A percentile compares a stretch with the other conserved stretches of the same genome.
Evolutionary conservation across 2,797 vertebrate species (phyloP).

Genomic region (Pseudochromis fuscus): DNA sequence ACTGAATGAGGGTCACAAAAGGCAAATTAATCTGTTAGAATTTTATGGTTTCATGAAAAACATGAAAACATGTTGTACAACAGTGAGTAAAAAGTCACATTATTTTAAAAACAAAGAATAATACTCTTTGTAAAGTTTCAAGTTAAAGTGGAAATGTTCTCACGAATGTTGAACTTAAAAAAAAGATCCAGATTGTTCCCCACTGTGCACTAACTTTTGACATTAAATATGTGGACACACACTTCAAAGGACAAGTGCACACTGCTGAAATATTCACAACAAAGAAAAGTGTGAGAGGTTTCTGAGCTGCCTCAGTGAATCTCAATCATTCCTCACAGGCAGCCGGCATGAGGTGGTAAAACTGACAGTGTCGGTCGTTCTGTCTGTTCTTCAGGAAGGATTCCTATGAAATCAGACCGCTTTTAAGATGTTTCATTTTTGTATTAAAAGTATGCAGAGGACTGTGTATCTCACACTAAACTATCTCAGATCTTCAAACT

Average conservation of each 20-base stretch:
- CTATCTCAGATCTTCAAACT: too few species aligned
- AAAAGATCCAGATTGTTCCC: neutral
- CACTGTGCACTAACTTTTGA: slow-evolving; percentile 9
- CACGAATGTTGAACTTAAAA: neutral
- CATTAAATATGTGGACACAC: slow-evolving; percentile 31
- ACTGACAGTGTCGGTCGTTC: neutral
- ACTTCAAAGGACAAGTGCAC: slow-evolving; percentile 19
- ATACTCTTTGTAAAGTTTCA: neutral
- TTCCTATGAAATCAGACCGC: neutral
- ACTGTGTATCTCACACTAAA: too few species aligned
- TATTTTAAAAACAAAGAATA: too few species aligned
- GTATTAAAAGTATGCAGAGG: too few species aligned
- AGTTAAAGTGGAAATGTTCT: neutral
- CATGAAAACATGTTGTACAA: too few species aligned
- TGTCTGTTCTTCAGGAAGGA: neutral
- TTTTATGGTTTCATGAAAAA: too few species aligned
- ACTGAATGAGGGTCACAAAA: too few species aligned
- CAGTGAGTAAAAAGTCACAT: too few species aligned
- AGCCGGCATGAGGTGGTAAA: slow-evolving; percentile 5
- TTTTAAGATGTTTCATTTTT: neutral
- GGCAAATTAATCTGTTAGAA: too few species aligned
- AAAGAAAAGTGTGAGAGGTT: slow-evolving; percentile 33
- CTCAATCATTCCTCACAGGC: slow-evolving; percentile 45
- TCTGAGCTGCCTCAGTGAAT: slow-evolving; percentile 25
- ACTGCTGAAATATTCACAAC: slow-evolving; percentile 54